Percentiles rank a stretch among this genome's conserved stretches.
Conservation (phyloP, 1,140 invertebrate genomes). For the Aphelinus certus region DNA sequence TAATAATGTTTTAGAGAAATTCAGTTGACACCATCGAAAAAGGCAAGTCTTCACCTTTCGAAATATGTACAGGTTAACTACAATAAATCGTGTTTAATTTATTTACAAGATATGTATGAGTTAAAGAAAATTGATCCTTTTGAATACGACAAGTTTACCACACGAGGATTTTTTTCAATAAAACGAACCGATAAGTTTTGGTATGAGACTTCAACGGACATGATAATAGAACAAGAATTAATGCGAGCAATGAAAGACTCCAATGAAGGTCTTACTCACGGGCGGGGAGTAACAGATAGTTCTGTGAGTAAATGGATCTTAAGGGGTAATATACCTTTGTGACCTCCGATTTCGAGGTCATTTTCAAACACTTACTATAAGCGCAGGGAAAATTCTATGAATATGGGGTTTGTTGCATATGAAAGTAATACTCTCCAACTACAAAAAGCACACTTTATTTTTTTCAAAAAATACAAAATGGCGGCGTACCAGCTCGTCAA, state of each 20-base stretch:
- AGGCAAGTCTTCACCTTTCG: too few species aligned
- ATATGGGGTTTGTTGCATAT: too few species aligned
- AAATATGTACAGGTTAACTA: constrained; percentile 11
- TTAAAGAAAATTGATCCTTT: constrained; percentile 42
- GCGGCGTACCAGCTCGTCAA: too few species aligned
- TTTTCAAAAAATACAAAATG: too few species aligned
- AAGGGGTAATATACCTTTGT: too few species aligned
- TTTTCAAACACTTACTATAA: too few species aligned
- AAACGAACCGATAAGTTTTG: constrained; percentile 47
- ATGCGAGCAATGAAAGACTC: constrained; percentile 48
- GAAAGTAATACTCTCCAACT: too few species aligned
- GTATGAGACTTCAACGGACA: constrained; percentile 51
- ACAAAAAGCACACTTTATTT: too few species aligned
- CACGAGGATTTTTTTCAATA: constrained; percentile 50
- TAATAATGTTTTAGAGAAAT: too few species aligned
- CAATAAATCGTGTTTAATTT: constrained; percentile 32
- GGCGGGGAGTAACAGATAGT: constrained; percentile 44
- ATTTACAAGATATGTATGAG: constrained; percentile 50
- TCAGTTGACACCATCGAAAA: too few species aligned
- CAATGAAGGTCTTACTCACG: constrained; percentile 48
- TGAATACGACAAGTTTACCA: constrained; percentile 51
- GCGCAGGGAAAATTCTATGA: too few species aligned
- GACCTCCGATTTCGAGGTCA: too few species aligned
- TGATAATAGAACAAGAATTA: constrained; percentile 42
- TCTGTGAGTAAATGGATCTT: constrained; percentile 40